These are phyloP conservation scores for Fulmarus glacialis DNA, from an alignment of 2,113 vertebrate species.

Conservation along the genomic window DNA sequence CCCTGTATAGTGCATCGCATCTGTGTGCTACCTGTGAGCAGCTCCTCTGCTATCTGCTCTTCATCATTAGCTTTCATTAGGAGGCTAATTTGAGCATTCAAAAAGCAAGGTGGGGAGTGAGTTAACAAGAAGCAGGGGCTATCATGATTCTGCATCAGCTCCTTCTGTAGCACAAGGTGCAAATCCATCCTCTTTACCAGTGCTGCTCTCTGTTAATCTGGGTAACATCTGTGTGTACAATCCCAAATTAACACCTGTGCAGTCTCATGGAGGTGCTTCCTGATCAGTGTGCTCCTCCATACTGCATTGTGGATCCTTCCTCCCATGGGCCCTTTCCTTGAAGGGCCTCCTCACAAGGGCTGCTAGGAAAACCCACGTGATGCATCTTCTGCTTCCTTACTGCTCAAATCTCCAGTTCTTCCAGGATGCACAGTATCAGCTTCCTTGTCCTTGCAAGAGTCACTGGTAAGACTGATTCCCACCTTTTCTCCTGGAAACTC, in stretches of 20 bases:
- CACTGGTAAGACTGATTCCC: neutral
- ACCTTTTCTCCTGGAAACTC: neutral
- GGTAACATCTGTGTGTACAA: fast-evolving
- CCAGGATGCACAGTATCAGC: neutral
- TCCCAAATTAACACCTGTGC: neutral
- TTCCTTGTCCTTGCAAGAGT: neutral
- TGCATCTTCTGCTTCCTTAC: neutral
- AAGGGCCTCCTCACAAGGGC: neutral
- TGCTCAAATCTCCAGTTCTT: neutral
- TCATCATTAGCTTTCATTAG: neutral
- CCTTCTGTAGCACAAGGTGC: neutral
- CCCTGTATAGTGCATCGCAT: neutral
- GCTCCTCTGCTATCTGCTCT: neutral
- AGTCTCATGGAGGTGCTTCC: neutral
- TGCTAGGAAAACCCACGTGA: neutral
- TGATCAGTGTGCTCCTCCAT: neutral
- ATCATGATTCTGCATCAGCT: neutral
- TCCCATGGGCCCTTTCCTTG: neutral
- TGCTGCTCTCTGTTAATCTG: neutral
- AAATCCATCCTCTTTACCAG: neutral
- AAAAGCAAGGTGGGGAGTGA: neutral
- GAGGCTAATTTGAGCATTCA: neutral
- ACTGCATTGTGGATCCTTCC: neutral
- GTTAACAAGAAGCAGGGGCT: neutral
- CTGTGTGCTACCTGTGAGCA: neutral